Conservation (phyloP, 2,113 vertebrate genomes). For the Raja brachyura region DNA sequence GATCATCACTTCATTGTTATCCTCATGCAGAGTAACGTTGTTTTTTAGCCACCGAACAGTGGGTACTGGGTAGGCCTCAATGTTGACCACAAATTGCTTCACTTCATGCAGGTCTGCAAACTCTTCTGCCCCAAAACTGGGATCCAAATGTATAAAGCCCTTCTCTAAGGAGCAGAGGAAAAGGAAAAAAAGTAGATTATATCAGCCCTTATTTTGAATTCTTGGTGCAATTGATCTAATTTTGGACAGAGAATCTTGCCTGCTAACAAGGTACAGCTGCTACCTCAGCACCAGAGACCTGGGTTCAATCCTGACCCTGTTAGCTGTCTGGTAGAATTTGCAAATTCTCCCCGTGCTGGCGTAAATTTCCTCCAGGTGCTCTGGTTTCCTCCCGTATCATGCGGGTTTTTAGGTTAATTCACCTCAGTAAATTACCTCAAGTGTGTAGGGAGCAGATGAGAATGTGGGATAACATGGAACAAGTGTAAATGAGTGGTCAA, state of each 20-base stretch:
- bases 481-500: too few species aligned
- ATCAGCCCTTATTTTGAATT: neutral
- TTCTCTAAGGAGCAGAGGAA: slow-evolving; percentile 62
- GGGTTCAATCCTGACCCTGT: too few species aligned
- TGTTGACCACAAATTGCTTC: slow-evolving; percentile 70
- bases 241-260: neutral
- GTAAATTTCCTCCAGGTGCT: too few species aligned
- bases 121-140: slow-evolving; percentile 66
- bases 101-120: slow-evolving; percentile 81
- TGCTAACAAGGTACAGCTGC: neutral
- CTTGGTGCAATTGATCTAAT: neutral
- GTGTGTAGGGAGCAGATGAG: too few species aligned
- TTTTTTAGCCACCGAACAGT: slow-evolving; percentile 85
- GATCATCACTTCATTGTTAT: slow-evolving; percentile 81
- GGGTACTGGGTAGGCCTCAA: slow-evolving; percentile 73
- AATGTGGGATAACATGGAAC: too few species aligned
- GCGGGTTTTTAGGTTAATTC: too few species aligned
- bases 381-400: too few species aligned
- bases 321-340: too few species aligned
- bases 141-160: slow-evolving; percentile 69
- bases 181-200: neutral
- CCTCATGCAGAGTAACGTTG: slow-evolving; percentile 69
- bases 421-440: too few species aligned
- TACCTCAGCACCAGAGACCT: too few species aligned
- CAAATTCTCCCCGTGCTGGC: too few species aligned